A percentile compares a stretch with the other conserved stretches of the same genome.
These are phyloP conservation scores for Cuculus canorus DNA, from an alignment of 2,797 vertebrate species.

Conservation along the genomic window DNA sequence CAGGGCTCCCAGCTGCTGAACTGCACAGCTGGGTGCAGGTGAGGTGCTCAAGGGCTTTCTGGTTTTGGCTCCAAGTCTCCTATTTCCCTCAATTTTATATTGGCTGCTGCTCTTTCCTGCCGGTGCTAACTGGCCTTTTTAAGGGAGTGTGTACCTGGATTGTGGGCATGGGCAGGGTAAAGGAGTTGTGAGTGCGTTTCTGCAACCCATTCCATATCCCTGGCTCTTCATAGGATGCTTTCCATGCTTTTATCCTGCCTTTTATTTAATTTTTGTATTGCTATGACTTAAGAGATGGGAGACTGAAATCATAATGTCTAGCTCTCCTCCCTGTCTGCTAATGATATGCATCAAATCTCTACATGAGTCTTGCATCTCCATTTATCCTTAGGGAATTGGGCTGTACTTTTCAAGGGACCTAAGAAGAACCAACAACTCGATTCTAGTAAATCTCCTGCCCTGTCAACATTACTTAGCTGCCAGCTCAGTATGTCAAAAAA, in stretches of 20 bases:
- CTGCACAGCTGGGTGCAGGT: neutral
- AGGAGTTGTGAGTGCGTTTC: neutral
- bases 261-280: neutral
- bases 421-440: neutral
- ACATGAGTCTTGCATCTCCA: neutral
- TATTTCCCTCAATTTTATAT: neutral
- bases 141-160: neutral
- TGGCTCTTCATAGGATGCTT: neutral
- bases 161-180: neutral
- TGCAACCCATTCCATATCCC: neutral
- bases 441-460: neutral
- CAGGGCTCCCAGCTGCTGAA: neutral
- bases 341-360: neutral
- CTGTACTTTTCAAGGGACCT: neutral
- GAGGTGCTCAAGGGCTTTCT: neutral
- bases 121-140: neutral
- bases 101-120: neutral
- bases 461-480: neutral
- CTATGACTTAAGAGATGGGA: neutral
- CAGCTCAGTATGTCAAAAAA: neutral
- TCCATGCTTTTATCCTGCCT: neutral
- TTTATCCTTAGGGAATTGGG: neutral
- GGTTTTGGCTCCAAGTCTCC: neutral
- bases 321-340: neutral
- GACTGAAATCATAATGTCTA: neutral